A percentile compares a stretch with the other conserved stretches of the same genome.
Evolutionary conservation across 1,140 invertebrate genomes (phyloP).

Genomic region (Matsumurasca onukii): DNA sequence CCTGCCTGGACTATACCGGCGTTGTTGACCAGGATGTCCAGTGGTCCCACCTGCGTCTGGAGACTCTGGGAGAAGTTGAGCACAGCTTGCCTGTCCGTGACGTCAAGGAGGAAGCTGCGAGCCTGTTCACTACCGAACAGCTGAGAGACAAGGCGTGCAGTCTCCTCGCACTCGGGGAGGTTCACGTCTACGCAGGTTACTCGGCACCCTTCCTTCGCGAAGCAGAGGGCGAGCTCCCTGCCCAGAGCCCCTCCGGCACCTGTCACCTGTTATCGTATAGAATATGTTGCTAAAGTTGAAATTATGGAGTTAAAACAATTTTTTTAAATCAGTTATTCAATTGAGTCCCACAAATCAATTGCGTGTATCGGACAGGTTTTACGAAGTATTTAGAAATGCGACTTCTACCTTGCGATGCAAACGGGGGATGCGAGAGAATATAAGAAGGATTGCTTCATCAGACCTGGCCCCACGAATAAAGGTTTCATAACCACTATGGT

Average conservation of each 20-base stretch:
- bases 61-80: slow-evolving; percentile 37
- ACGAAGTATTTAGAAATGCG: too few relatives aligned
- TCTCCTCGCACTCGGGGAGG: slow-evolving; percentile 53
- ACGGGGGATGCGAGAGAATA: too few relatives aligned
- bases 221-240: slow-evolving; percentile 61
- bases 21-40: slow-evolving; percentile 44
- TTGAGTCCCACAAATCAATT: too few relatives aligned
- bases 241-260: slow-evolving; percentile 71
- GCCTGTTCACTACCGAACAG: slow-evolving; percentile 36
- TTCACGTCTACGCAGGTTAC: slow-evolving; percentile 69
- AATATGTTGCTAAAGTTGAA: slow-evolving; percentile 32
- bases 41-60: slow-evolving; percentile 34
- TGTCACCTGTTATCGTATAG: slow-evolving; percentile 66
- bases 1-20: slow-evolving; percentile 42
- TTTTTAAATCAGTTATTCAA: too few relatives aligned
- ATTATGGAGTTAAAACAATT: neutral
- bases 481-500: too few relatives aligned
- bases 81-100: slow-evolving; percentile 43
- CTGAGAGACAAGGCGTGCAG: slow-evolving; percentile 48
- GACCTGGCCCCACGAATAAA: too few relatives aligned
- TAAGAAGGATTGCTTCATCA: too few relatives aligned
- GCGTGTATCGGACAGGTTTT: too few relatives aligned
- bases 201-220: slow-evolving; percentile 59
- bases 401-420: too few relatives aligned
- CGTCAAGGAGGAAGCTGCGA: slow-evolving; percentile 47